Evolutionary conservation across 2,888 invertebrate species (phyloP).

Genomic region (Oligia latruncula): DNA sequence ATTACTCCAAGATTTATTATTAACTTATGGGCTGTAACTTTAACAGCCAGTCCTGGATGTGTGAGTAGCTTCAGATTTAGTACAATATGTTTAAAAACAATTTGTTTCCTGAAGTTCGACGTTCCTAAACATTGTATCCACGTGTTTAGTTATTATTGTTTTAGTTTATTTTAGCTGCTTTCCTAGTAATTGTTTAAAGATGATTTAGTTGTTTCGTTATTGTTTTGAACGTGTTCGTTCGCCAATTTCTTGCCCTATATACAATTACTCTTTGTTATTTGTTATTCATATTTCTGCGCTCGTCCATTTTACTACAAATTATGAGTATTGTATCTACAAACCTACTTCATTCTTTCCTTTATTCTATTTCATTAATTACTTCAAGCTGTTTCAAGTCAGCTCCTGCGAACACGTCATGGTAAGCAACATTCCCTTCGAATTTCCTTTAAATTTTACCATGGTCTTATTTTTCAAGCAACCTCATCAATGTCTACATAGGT

Average conservation of each 20-base stretch:
- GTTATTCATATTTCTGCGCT: conserved; percentile 14
- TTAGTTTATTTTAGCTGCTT: conserved; percentile 42
- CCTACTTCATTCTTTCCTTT: too few species aligned
- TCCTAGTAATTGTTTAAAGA: conserved; percentile 52
- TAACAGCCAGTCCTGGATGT: conserved; percentile 2
- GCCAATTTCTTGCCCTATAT: conserved; percentile 10
- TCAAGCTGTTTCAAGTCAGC: not conserved
- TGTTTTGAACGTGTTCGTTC: conserved; percentile 17
- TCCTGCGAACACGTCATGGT: too few species aligned
- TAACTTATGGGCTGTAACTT: conserved; percentile 6
- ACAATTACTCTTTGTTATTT: conserved; percentile 14
- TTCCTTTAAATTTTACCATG: not conserved
- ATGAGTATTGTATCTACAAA: not conserved
- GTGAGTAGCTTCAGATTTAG: conserved; percentile 20
- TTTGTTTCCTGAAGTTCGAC: conserved; percentile 37
- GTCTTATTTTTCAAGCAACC: not conserved
- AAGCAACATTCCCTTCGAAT: not conserved
- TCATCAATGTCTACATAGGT: not conserved
- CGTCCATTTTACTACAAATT: not conserved
- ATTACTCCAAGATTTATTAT: conserved; percentile 22
- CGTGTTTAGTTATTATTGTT: conserved; percentile 45
- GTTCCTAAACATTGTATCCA: conserved; percentile 49
- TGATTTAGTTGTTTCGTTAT: conserved; percentile 44
- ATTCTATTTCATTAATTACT: too few species aligned
- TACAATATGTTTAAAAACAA: conserved; percentile 39